These are phyloP conservation scores for Eonycteris spelaea DNA, from an alignment of 2,113 vertebrate genomes.

Conservation along the genomic window DNA sequence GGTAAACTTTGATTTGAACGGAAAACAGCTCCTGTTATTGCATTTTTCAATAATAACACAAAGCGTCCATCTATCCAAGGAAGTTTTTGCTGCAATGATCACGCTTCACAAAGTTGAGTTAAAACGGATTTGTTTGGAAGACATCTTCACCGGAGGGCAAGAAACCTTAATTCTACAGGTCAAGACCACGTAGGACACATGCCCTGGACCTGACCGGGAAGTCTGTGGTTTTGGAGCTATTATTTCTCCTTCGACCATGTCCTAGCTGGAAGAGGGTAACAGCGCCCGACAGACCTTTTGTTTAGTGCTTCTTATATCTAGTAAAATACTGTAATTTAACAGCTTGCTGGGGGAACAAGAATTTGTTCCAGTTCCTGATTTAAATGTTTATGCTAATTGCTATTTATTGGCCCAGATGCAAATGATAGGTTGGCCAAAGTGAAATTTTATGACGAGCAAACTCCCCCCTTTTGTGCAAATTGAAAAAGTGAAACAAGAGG, in stretches of 20 bases:
- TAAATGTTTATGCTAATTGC: constrained; percentile 99
- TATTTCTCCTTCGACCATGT: constrained; percentile 76
- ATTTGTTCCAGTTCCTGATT: constrained; percentile 99
- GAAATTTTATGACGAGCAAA: constrained; percentile 99
- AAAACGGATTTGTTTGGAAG: not conserved
- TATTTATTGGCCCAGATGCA: constrained; percentile 99
- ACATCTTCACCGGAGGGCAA: not conserved
- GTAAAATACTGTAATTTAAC: constrained; percentile 95
- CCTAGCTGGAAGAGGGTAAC: constrained; percentile 81
- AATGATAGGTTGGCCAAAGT: constrained; percentile 99
- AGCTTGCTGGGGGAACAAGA: constrained; percentile 98
- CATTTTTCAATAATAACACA: not conserved
- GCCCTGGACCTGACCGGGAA: not conserved
- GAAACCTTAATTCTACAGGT: not conserved
- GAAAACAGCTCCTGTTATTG: not conserved
- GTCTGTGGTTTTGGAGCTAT: constrained; percentile 46
- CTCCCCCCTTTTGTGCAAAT: constrained; percentile 99
- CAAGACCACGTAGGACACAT: not conserved
- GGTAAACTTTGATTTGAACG: not conserved
- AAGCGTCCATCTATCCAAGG: not conserved
- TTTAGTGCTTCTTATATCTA: constrained; percentile 84
- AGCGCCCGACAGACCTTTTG: constrained; percentile 82
- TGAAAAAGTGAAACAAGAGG: constrained; percentile 99
- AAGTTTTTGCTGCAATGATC: not conserved
- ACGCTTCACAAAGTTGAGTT: not conserved